Evolutionary conservation across 2,113 vertebrate genomes (phyloP).

Genomic region (Mustela lutreola): DNA sequence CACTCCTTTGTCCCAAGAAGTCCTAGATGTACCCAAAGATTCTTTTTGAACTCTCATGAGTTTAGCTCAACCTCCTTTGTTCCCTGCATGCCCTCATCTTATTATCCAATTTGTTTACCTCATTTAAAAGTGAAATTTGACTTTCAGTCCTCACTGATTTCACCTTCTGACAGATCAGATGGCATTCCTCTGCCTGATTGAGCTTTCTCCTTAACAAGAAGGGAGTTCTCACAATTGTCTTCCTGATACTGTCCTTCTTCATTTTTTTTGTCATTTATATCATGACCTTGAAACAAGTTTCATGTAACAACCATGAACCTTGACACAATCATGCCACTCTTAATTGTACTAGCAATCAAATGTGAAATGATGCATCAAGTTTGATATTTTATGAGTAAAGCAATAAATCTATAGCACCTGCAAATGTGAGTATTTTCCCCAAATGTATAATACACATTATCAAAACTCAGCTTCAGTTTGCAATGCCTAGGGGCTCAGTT

Average conservation of each 20-base stretch:
- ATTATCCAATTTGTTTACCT: background rate
- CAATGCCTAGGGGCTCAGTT: background rate
- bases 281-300: background rate
- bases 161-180: constrained; percentile 35
- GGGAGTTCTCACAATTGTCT: background rate
- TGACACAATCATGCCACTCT: background rate
- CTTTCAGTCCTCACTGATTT: background rate
- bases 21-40: background rate
- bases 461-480: background rate
- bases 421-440: background rate
- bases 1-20: background rate
- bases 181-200: background rate
- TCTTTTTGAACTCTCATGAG: background rate
- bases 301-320: background rate
- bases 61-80: background rate
- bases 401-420: background rate
- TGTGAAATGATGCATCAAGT: background rate
- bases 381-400: background rate
- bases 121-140: background rate
- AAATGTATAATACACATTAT: background rate
- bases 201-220: background rate
- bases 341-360: background rate
- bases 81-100: background rate
- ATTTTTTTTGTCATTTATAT: background rate
- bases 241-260: background rate